These are phyloP conservation scores for Chloroceryle inda DNA, from an alignment of 2,797 vertebrate genomes.

Conservation along the genomic window DNA sequence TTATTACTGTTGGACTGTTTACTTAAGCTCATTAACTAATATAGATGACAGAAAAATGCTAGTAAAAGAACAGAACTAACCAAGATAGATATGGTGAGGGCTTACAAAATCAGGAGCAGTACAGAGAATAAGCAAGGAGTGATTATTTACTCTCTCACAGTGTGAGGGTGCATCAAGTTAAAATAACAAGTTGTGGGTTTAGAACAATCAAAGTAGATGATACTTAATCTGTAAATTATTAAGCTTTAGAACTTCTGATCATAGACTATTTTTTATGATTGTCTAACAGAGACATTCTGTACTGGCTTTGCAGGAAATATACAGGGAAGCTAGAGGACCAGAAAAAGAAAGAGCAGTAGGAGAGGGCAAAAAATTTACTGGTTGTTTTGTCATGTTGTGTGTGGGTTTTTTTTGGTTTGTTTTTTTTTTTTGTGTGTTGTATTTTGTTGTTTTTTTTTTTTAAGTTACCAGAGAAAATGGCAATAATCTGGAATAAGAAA, in stretches of 20 bases:
- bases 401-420: too few relatives aligned
- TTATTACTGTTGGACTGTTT: not conserved
- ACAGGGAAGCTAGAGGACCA: not conserved
- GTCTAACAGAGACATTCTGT: not conserved
- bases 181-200: not conserved
- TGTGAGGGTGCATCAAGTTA: not conserved
- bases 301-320: not conserved
- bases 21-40: not conserved
- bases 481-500: constrained; percentile 93
- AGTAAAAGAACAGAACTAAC: not conserved
- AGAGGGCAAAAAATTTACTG: not conserved
- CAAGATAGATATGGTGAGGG: not conserved
- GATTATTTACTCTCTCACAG: not conserved
- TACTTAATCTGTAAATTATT: not conserved
- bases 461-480: constrained; percentile 88
- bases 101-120: not conserved
- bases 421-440: too few relatives aligned
- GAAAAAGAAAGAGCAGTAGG: not conserved
- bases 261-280: not conserved
- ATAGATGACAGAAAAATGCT: not conserved
- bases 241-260: not conserved
- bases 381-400: too few relatives aligned
- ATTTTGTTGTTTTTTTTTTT: not conserved
- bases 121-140: not conserved
- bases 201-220: not conserved